Conservation (phyloP, 1,140 invertebrate species). For the Orchestia grillus region DNA sequence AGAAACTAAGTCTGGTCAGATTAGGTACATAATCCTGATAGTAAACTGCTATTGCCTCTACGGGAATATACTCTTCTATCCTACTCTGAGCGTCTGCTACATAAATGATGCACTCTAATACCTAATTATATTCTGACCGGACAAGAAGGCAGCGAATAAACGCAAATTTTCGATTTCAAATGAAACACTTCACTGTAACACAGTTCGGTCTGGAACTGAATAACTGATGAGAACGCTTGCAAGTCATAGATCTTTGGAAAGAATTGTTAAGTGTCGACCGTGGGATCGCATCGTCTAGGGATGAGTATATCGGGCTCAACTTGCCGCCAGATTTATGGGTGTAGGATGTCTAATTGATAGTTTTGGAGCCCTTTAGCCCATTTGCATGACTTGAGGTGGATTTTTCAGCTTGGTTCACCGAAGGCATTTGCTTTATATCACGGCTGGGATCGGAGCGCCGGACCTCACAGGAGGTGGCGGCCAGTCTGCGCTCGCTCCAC, state of each 20-base stretch:
- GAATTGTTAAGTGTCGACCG: constrained; percentile 27
- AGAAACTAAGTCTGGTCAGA: neutral
- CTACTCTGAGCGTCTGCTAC: too few relatives aligned
- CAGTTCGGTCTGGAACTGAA: neutral
- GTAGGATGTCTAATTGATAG: constrained; percentile 55
- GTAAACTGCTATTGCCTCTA: too few relatives aligned
- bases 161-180: neutral
- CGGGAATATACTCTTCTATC: too few relatives aligned
- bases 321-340: constrained; percentile 49
- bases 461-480: constrained; percentile 33
- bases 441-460: constrained; percentile 22
- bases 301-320: neutral
- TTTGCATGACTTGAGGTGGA: constrained; percentile 47
- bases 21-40: neutral
- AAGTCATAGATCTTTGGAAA: neutral
- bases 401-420: constrained; percentile 7
- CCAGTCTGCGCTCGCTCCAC: neutral
- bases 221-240: neutral
- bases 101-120: neutral
- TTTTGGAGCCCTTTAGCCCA: constrained; percentile 53
- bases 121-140: neutral
- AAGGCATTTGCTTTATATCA: constrained; percentile 13
- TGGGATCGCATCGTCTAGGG: neutral
- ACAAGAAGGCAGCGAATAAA: neutral
- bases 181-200: neutral